Conservation (phyloP, 2,797 vertebrate species). For the Mallotus villosus region DNA sequence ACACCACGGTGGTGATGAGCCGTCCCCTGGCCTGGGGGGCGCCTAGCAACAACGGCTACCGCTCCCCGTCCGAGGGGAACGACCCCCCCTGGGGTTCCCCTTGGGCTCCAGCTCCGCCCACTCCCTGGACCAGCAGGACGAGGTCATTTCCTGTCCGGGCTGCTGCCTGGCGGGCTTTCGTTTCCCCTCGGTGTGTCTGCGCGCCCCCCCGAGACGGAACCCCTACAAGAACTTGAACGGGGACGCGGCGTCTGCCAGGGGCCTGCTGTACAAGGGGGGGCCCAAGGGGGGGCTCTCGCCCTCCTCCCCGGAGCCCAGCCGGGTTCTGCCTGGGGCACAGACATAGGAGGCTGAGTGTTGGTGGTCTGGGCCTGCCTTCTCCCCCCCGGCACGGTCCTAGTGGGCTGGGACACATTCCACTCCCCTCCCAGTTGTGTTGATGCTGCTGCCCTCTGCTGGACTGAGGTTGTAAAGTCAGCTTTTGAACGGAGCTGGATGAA, state of each 20-base stretch:
- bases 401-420: background rate
- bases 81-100: slow-evolving; percentile 61
- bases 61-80: slow-evolving; percentile 47
- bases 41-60: slow-evolving; percentile 53
- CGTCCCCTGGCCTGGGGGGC: slow-evolving; percentile 74
- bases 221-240: slow-evolving; percentile 90
- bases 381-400: background rate
- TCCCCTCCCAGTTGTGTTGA: background rate
- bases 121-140: slow-evolving; percentile 79
- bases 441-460: slow-evolving; percentile 68
- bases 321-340: slow-evolving; percentile 80
- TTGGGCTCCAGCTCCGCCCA: slow-evolving; percentile 63
- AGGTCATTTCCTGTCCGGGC: slow-evolving; percentile 87
- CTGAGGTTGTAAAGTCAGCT: slow-evolving; percentile 37
- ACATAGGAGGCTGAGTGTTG: slow-evolving; percentile 27
- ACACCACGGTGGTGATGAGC: slow-evolving; percentile 67
- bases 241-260: slow-evolving; percentile 76
- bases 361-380: no score
- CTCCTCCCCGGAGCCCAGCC: slow-evolving; percentile 67
- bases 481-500: background rate
- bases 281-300: slow-evolving; percentile 57
- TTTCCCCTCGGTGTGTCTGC: slow-evolving; percentile 85
- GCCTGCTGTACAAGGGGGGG: slow-evolving; percentile 78
- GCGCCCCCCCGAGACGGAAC: slow-evolving; percentile 73
- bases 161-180: slow-evolving; percentile 88